Conservation (phyloP, 2,113 vertebrate genomes). For the Passerina amoena region DNA sequence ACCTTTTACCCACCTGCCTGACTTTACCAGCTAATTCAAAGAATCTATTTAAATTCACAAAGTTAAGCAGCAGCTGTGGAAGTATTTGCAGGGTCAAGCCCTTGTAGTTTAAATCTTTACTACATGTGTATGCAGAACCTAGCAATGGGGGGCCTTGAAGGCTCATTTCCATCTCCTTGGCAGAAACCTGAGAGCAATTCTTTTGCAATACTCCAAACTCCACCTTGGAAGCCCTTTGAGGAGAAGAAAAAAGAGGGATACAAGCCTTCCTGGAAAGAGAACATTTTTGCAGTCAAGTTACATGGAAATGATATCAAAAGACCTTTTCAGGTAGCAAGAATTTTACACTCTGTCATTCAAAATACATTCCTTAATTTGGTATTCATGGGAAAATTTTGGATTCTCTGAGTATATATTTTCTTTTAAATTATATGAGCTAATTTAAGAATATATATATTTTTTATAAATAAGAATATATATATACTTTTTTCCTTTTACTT, state of each 20-base stretch:
- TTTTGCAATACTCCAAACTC: background rate
- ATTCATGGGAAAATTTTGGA: background rate
- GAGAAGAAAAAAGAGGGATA: background rate
- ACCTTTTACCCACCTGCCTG: background rate
- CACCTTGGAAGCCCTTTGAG: background rate
- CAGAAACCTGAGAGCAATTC: background rate
- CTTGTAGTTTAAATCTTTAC: slow-evolving; percentile 52
- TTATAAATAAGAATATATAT: background rate
- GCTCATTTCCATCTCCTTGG: slow-evolving; percentile 38
- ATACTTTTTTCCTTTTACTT: background rate
- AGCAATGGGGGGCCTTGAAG: slow-evolving; percentile 30
- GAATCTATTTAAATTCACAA: slow-evolving; percentile 43
- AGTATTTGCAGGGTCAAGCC: slow-evolving; percentile 57
- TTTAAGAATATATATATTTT: background rate
- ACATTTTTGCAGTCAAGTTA: background rate
- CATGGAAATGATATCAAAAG: background rate
- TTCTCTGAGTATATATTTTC: background rate
- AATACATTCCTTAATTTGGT: background rate
- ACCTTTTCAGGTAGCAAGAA: background rate
- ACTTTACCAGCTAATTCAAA: slow-evolving; percentile 12
- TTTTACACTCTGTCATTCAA: background rate
- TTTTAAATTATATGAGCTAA: background rate
- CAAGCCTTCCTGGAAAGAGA: background rate
- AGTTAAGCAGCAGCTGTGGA: slow-evolving; percentile 43
- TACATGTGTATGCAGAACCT: slow-evolving; percentile 47